A percentile compares a stretch with the other conserved stretches of the same genome.
phyloP scores from a whole-genome alignment of 2,797 vertebrate genomes.

The Lemur catta region DNA sequence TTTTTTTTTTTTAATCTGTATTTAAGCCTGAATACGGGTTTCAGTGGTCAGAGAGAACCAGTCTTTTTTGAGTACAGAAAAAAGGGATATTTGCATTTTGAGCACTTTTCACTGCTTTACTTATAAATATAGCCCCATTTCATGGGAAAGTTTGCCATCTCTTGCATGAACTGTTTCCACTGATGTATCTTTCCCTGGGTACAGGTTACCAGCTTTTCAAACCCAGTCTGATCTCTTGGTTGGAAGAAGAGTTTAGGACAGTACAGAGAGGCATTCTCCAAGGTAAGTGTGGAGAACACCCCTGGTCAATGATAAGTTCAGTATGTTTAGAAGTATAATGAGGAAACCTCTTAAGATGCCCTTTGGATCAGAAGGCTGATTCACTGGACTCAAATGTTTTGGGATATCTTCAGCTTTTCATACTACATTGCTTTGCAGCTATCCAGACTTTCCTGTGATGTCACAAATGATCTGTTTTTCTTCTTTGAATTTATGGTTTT shows the following conservation, averaged over 20 bases:
- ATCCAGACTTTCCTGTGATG: not conserved
- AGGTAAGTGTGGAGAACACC: not conserved
- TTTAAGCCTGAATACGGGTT: not conserved
- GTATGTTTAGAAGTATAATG: not conserved
- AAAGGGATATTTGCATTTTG: not conserved
- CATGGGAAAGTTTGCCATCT: not conserved
- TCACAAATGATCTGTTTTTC: not conserved
- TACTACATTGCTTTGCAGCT: not conserved
- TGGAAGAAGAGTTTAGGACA: not conserved
- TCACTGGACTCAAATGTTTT: not conserved
- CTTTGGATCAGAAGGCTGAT: not conserved
- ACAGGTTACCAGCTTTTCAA: not conserved
- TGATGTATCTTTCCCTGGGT: not conserved
- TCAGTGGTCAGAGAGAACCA: not conserved
- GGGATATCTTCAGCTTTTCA: not conserved
- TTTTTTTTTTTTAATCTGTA: not conserved
- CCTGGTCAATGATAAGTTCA: not conserved
- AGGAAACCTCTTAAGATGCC: not conserved
- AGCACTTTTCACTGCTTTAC: not conserved
- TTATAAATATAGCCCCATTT: not conserved
- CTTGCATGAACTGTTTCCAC: not conserved
- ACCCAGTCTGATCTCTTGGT: not conserved
- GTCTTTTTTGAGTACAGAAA: not conserved
- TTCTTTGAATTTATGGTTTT: not conserved
- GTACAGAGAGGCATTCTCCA: not conserved